Conservation (phyloP, 1,140 invertebrate species). For the Ridgeia piscesae region DNA sequence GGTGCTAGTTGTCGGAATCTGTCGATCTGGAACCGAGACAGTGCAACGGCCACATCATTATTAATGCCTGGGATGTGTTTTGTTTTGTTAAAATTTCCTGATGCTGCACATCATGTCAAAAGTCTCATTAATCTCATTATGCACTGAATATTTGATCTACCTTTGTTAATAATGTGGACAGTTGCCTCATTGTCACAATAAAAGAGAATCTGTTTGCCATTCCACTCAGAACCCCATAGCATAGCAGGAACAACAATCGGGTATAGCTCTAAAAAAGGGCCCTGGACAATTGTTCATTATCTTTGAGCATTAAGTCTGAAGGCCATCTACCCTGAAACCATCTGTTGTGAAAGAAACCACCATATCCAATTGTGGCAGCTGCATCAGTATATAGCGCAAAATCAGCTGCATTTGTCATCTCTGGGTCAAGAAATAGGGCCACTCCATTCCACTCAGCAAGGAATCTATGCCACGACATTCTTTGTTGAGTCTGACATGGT, state of each 20-base stretch:
- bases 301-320: not conserved
- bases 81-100: not conserved
- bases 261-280: slow-evolving; percentile 19
- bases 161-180: slow-evolving; percentile 15
- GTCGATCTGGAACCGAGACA: not conserved
- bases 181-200: slow-evolving; percentile 17
- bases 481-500: not conserved
- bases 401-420: not conserved
- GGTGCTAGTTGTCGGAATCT: not conserved
- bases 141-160: not conserved
- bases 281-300: not conserved
- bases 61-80: not conserved
- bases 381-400: not conserved
- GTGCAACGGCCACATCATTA: too few relatives aligned
- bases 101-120: not conserved
- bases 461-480: slow-evolving; percentile 23
- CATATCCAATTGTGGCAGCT: not conserved
- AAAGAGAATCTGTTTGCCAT: not conserved
- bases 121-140: not conserved
- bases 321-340: slow-evolving; percentile 8
- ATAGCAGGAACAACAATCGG: not conserved
- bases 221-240: not conserved
- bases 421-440: not conserved
- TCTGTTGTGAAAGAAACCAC: not conserved
- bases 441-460: slow-evolving; percentile 17